Evolutionary conservation across 2,888 invertebrate genomes (phyloP).

Genomic region (Lumbricus terrestris): DNA sequence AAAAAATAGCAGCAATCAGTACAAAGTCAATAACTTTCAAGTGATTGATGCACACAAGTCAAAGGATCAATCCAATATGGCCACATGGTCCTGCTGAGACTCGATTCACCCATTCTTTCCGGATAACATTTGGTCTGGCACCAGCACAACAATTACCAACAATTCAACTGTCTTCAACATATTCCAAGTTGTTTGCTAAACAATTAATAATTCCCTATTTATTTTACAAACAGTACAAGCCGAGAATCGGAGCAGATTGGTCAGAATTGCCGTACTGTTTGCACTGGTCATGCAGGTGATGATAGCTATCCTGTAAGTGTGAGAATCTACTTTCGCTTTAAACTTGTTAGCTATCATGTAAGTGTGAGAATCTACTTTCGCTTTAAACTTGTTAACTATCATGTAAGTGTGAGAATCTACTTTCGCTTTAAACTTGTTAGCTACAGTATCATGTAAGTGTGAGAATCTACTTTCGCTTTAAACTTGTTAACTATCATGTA

Average conservation of each 20-base stretch:
- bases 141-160: no score
- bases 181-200: neutral
- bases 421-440: no score
- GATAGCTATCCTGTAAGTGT: neutral
- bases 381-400: no score
- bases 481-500: neutral
- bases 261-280: neutral
- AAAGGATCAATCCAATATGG: no score
- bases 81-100: no score
- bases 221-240: neutral
- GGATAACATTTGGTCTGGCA: no score
- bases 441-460: neutral
- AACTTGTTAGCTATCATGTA: neutral
- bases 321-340: neutral
- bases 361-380: no score
- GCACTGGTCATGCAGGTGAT: neutral
- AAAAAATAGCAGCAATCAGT: no score
- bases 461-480: no score
- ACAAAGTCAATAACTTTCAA: no score
- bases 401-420: neutral
- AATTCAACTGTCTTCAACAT: neutral
- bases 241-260: neutral
- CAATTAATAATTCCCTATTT: neutral
- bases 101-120: no score
- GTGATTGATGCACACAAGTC: no score